phyloP scores from a whole-genome alignment of 2,797 vertebrate species.

The Falco rusticolus region DNA sequence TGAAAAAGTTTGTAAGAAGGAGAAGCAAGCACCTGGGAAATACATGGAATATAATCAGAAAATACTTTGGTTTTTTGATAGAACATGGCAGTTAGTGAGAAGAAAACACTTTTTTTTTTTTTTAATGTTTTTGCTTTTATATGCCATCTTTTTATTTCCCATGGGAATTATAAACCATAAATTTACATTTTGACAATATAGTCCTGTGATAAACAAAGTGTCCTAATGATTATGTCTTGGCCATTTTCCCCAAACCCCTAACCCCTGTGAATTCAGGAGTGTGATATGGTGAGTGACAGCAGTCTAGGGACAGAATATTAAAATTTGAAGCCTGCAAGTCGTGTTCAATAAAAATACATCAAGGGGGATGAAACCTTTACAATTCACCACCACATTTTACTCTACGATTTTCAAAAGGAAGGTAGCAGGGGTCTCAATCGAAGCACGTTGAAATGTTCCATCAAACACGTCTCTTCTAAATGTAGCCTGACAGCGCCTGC shows the following conservation, averaged over 20 bases:
- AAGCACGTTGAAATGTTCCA: constrained; percentile 60
- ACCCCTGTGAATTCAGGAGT: background rate
- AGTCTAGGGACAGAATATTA: constrained; percentile 64
- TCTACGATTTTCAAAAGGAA: constrained; percentile 71
- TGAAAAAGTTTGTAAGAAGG: too few relatives aligned
- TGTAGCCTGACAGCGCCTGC: constrained; percentile 59
- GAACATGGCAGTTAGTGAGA: too few relatives aligned
- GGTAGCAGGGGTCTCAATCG: constrained; percentile 56
- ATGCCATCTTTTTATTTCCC: constrained; percentile 11
- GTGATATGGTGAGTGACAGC: constrained; percentile 61
- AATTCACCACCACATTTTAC: constrained; percentile 62
- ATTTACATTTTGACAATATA: constrained; percentile 5
- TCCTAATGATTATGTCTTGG: background rate
- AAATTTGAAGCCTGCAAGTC: constrained; percentile 65
- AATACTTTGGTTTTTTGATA: too few relatives aligned
- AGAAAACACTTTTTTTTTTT: too few relatives aligned
- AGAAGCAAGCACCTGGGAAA: too few relatives aligned
- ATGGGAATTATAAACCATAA: constrained; percentile 7
- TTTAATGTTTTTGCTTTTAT: too few relatives aligned
- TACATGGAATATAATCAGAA: too few relatives aligned
- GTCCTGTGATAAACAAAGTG: constrained; percentile 23
- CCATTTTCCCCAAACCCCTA: background rate
- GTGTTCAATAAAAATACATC: constrained; percentile 72
- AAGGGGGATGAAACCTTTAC: constrained; percentile 69
- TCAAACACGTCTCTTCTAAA: constrained; percentile 68